Percentiles rank a stretch among this genome's conserved stretches.
phyloP scores from a whole-genome alignment of 2,888 invertebrate genomes.

The Helicoverpa assulta region DNA sequence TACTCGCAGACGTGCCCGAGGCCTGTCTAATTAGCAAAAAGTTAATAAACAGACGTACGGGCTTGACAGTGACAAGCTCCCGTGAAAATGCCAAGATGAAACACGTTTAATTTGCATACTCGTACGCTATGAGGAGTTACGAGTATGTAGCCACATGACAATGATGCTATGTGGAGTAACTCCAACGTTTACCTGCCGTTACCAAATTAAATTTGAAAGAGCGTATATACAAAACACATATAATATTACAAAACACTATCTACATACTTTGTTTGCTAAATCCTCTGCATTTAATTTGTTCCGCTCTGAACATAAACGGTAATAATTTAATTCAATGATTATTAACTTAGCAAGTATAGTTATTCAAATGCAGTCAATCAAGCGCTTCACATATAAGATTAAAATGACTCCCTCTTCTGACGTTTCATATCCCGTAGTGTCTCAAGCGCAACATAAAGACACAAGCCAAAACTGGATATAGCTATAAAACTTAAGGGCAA shows the following conservation, averaged over 20 bases:
- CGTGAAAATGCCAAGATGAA: slow-evolving; percentile 89
- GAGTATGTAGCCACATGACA: slow-evolving; percentile 62
- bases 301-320: neutral
- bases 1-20: slow-evolving; percentile 83
- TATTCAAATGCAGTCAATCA: neutral
- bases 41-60: slow-evolving; percentile 88
- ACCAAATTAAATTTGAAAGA: slow-evolving; percentile 22
- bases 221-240: no score
- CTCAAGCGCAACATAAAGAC: slow-evolving; percentile 40
- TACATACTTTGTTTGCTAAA: no score
- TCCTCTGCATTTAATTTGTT: no score
- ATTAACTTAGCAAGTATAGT: neutral
- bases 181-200: slow-evolving; percentile 30
- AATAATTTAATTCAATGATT: neutral
- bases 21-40: slow-evolving; percentile 90
- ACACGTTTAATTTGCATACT: slow-evolving; percentile 88
- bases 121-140: slow-evolving; percentile 73
- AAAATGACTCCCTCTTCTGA: slow-evolving; percentile 8
- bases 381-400: slow-evolving; percentile 18
- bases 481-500: slow-evolving; percentile 63
- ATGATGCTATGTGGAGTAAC: slow-evolving; percentile 44
- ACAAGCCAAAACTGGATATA: slow-evolving; percentile 52
- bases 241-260: no score
- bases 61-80: slow-evolving; percentile 88
- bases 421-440: slow-evolving; percentile 32